Evolutionary conservation across 2,113 vertebrate genomes (phyloP).

Genomic region (Gorsachius goisagi): DNA sequence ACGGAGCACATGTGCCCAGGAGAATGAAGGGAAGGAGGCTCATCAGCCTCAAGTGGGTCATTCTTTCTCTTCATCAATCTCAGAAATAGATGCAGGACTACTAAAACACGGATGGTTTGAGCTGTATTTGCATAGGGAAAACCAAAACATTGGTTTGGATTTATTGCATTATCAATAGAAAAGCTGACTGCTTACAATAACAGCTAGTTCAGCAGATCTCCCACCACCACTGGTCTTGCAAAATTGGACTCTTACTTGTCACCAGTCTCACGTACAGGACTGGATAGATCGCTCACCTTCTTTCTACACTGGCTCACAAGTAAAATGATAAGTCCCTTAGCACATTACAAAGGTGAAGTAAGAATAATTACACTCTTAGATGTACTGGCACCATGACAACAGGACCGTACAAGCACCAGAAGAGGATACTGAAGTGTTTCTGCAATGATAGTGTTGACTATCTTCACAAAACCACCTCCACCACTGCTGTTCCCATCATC

Average conservation of each 20-base stretch:
- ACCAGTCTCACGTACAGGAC: background rate
- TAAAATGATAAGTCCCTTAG: background rate
- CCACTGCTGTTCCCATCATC: background rate
- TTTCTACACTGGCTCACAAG: background rate
- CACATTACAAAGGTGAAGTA: background rate
- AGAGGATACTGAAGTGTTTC: background rate
- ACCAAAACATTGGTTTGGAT: rapidly evolving
- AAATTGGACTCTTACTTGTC: background rate
- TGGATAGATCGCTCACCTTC: background rate
- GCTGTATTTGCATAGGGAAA: background rate
- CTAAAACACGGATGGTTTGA: background rate
- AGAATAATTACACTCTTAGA: background rate
- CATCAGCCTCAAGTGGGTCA: rapidly evolving
- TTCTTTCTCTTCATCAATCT: background rate
- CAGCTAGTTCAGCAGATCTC: background rate
- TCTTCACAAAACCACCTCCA: background rate
- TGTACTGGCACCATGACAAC: background rate
- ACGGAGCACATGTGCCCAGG: rapidly evolving
- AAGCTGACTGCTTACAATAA: background rate
- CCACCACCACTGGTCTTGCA: background rate
- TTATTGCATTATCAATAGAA: background rate
- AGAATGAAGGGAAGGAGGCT: background rate
- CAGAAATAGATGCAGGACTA: background rate
- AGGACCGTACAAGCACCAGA: background rate
- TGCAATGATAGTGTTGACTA: background rate